Conservation (phyloP, 1,140 invertebrate species). For the Reticulitermes speratus region DNA sequence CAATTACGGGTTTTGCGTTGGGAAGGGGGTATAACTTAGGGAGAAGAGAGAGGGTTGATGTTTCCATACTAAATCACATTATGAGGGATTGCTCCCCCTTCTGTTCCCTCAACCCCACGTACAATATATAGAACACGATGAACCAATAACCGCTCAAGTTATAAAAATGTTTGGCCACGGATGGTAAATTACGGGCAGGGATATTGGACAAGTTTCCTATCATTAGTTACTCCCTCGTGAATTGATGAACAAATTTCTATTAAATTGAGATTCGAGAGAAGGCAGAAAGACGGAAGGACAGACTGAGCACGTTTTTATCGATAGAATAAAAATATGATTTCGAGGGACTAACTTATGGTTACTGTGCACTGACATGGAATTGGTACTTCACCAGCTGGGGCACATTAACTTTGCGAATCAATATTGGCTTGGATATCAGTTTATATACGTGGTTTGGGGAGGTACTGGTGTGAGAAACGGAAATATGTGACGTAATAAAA, state of each 20-base stretch:
- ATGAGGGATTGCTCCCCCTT: constrained; percentile 28
- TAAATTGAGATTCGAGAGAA: constrained; percentile 30
- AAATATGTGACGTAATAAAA: neutral
- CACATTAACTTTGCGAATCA: constrained; percentile 26
- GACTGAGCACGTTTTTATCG: constrained; percentile 17
- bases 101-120: neutral
- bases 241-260: constrained; percentile 35
- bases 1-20: neutral
- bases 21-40: neutral
- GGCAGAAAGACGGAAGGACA: neutral
- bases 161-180: constrained; percentile 28
- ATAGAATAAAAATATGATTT: constrained; percentile 18
- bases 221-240: constrained; percentile 31
- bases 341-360: neutral
- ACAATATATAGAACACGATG: constrained; percentile 9
- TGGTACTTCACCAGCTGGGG: neutral
- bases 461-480: neutral
- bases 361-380: neutral
- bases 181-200: constrained; percentile 31
- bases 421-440: neutral
- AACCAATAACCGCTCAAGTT: constrained; percentile 31
- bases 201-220: constrained; percentile 34
- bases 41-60: constrained; percentile 20
- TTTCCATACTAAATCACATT: constrained; percentile 32
- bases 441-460: neutral